Evolutionary conservation across 2,797 vertebrate species (phyloP).

Genomic region (Phalanger gymnotis): DNA sequence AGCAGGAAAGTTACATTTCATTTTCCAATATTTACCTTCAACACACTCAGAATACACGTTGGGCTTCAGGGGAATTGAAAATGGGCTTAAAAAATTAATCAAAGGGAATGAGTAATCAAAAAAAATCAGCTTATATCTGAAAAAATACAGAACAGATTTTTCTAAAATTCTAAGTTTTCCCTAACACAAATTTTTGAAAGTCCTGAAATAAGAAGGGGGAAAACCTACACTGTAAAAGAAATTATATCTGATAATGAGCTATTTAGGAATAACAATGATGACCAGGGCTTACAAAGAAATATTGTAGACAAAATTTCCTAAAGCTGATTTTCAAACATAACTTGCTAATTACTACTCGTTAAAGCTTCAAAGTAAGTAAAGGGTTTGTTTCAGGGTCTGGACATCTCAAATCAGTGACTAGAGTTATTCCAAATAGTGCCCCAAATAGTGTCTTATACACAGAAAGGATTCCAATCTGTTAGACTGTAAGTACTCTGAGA

Average conservation of each 20-base stretch:
- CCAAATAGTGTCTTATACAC: not conserved
- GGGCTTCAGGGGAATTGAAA: conserved; percentile 48
- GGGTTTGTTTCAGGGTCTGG: not conserved
- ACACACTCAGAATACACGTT: not conserved
- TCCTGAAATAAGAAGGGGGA: not conserved
- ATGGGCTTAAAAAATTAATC: conserved; percentile 17
- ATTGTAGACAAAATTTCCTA: not conserved
- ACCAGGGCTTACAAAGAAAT: not conserved
- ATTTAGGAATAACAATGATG: not conserved
- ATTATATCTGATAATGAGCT: not conserved
- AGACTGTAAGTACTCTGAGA: not conserved
- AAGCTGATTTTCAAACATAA: not conserved
- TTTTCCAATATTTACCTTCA: conserved; percentile 22
- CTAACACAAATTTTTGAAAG: not conserved
- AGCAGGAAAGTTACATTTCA: not conserved
- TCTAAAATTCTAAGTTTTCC: not conserved
- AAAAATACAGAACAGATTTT: not conserved
- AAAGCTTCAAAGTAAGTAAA: not conserved
- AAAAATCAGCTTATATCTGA: not conserved
- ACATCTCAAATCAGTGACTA: not conserved
- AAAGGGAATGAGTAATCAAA: not conserved
- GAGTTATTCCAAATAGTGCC: not conserved
- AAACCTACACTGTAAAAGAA: not conserved
- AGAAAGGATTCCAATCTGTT: not conserved
- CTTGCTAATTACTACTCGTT: not conserved